Evolutionary conservation across 2,797 vertebrate genomes (phyloP), one percentile per base, ranked within the genome.

Genomic region (Melanotaenia maccullochi): DNA sequence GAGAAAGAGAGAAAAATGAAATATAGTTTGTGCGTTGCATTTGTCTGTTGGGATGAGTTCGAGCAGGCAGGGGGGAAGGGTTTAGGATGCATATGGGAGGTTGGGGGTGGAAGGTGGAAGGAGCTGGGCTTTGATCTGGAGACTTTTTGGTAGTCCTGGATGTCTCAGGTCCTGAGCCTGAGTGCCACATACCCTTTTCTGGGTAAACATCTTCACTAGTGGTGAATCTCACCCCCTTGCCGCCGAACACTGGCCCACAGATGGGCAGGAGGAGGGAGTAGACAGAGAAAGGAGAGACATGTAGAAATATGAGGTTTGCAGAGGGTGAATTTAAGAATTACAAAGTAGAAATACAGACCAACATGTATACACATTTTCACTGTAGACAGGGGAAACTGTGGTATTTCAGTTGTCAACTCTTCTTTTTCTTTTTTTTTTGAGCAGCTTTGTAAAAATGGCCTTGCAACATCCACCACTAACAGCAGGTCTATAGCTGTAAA

Each of bases 191-290:
- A 99, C 98, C 98, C 98, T 99, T 99, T 81, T 99, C 97, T 93
- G 98, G 98, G 97, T 96, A 99, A 94, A 96, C 96, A 93, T 99
- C 97, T 96, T 99, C 98, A 95, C 96, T 99, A 98, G 96, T 95
- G 93, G 97, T 97, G 96, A 97, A 99, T 93, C 98, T 97, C 96
- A 98, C 95, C 90, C 98, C 98, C 94, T 97, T 99, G 92, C 97
- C 98, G 96, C 94, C 95, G 95, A 99, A 97, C 90, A 99, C 98
- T 99, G 95, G 93, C 95, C 91, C 92, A 90, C 90, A 92, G 89
- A 90, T 13, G 83, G 87, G 80, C 81, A 89, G 85, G 85, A 55
- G 60, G 81, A 77, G 65, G 85, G 82, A 90, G 83, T 75, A 67
- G 81, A 85, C 71, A 85, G 78, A 90, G 75, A 91, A 58, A 88